Evolutionary conservation across 1,140 invertebrate genomes (phyloP).

Genomic region (Carposina sasakii): DNA sequence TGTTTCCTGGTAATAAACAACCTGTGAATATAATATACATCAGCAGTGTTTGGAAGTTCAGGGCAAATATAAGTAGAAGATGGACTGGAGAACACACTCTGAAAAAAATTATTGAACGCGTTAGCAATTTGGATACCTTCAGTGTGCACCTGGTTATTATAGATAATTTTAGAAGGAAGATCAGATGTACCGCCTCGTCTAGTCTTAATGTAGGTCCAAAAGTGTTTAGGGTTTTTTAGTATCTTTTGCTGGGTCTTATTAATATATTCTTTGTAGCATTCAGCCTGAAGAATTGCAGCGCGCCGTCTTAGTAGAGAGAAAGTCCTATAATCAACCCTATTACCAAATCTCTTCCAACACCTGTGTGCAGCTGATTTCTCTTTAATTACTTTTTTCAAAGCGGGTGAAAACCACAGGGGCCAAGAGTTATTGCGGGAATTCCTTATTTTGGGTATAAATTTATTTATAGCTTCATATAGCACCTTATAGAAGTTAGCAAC

Average conservation of each 20-base stretch:
- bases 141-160: neutral
- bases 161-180: neutral
- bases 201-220: neutral
- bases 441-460: neutral
- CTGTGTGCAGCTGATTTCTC: neutral
- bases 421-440: neutral
- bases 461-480: neutral
- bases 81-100: neutral
- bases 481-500: neutral
- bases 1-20: neutral
- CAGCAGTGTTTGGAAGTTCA: neutral
- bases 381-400: neutral
- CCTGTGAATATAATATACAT: no score
- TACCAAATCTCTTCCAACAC: neutral
- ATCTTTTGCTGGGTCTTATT: neutral
- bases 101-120: neutral
- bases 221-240: neutral
- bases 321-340: neutral
- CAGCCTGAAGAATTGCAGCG: neutral
- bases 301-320: neutral
- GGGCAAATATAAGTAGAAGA: neutral
- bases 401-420: neutral
- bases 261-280: neutral
- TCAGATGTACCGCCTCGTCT: neutral
- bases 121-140: neutral